These are phyloP conservation scores for Dendroctonus ponderosae DNA, from an alignment of 1,140 invertebrate species.

Conservation along the genomic window DNA sequence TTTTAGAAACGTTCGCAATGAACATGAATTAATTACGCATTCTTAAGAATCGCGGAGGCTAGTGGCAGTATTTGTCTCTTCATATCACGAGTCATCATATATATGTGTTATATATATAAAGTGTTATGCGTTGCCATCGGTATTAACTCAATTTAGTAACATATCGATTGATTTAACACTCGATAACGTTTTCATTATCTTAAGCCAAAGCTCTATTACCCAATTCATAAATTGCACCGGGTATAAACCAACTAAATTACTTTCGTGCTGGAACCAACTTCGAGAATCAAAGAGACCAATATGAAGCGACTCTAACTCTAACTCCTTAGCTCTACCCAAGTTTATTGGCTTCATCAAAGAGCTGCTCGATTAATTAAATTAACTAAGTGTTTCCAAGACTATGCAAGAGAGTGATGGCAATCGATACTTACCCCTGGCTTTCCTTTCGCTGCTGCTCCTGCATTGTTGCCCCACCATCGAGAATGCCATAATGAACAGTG, in stretches of 20 bases:
- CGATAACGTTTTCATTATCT: too few relatives aligned
- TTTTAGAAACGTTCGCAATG: too few relatives aligned
- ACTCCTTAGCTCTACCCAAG: slow-evolving; percentile 20
- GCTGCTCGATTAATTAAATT: slow-evolving; percentile 38
- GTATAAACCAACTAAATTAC: slow-evolving; percentile 2
- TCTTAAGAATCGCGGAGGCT: too few relatives aligned
- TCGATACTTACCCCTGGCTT: slow-evolving; percentile 29
- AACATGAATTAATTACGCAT: too few relatives aligned
- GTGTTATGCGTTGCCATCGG: too few relatives aligned
- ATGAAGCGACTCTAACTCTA: slow-evolving; percentile 26
- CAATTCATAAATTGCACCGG: too few relatives aligned
- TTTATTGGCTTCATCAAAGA: slow-evolving; percentile 34
- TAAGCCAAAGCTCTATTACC: too few relatives aligned
- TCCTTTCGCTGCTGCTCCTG: slow-evolving; percentile 3
- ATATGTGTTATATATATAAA: too few relatives aligned
- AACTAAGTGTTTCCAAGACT: slow-evolving; percentile 35
- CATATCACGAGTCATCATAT: too few relatives aligned
- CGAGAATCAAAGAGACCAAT: slow-evolving; percentile 11
- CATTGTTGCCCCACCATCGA: background rate
- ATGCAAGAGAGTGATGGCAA: slow-evolving; percentile 28
- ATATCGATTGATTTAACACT: too few relatives aligned
- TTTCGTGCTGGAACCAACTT: background rate
- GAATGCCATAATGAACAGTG: background rate
- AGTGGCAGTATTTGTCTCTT: too few relatives aligned
- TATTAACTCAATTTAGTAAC: too few relatives aligned